Evolutionary conservation across 2,113 vertebrate species (phyloP).

Genomic region (Tympanuchus pallidicinctus): DNA sequence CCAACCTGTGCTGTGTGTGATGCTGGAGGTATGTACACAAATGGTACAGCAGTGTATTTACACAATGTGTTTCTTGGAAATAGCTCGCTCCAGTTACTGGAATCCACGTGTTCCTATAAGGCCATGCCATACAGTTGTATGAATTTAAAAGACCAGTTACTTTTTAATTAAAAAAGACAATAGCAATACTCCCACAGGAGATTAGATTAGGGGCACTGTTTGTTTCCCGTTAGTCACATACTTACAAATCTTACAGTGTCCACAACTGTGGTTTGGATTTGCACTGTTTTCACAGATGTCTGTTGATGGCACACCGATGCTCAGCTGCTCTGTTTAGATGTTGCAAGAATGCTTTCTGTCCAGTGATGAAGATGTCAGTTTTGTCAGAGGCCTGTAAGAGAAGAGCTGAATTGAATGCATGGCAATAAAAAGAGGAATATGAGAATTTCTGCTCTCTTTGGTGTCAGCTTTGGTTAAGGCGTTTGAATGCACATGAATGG

Average conservation of each 20-base stretch:
- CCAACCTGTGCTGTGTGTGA: not conserved
- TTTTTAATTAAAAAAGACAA: not conserved
- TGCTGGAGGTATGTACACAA: not conserved
- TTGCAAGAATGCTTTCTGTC: conserved; percentile 15
- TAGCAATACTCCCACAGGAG: not conserved
- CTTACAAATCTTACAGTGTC: not conserved
- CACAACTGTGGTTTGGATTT: not conserved
- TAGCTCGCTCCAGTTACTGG: not conserved
- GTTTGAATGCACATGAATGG: conserved; percentile 67
- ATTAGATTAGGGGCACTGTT: not conserved
- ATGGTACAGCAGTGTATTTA: not conserved
- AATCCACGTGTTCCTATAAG: not conserved
- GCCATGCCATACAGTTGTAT: not conserved
- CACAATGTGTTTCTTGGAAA: not conserved
- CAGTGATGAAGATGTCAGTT: not conserved
- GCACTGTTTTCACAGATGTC: not conserved
- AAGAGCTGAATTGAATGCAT: conserved; percentile 10
- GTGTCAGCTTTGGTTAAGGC: conserved; percentile 69
- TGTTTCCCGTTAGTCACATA: not conserved
- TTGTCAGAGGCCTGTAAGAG: conserved; percentile 33
- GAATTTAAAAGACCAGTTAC: not conserved
- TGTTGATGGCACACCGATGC: not conserved
- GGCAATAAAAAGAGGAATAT: conserved; percentile 57
- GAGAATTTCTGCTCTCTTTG: conserved; percentile 63
- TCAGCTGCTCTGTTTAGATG: conserved; percentile 33